Base-by-base conservation (phyloP, 2,113 vertebrate genomes). In the Dendropsophus ebraccatus region DNA sequence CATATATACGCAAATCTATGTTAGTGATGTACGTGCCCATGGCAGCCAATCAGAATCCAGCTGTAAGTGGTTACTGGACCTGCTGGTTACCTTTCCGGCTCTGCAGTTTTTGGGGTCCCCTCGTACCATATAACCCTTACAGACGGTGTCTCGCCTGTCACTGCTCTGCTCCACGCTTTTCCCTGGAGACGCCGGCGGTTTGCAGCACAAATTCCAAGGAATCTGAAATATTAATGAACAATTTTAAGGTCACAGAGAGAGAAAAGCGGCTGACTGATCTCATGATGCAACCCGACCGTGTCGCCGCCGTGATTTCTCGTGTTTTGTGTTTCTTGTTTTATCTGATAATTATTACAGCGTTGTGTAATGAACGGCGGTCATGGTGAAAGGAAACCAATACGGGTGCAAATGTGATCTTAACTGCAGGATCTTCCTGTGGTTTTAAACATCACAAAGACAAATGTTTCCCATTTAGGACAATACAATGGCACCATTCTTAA, bases 151-250 rank as follows among this genome's bases (percentile, higher is more conserved):
- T 7, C 23, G 70, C n/a, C 23, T 19, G 13, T 47, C 52, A 7
- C 52, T 76, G 30, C 11, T 54, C 72, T n/a, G 70, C 72, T 47
- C 19, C 16, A 62, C n/a, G 13, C 14, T 65, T 49, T 8, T 16
- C 82, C 52, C 70, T 14, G 8, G 54, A 37, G 72, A 49, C 52
- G 19, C 16, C 50, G 41, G 4, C 60, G 83, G 83, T 77, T 77
- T 78, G 11, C 78, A 49, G 73, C 82, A 60, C 52, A 84, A 84
- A 30, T 85, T 60, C 45, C 65, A 12, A 30, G 37, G 74, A n/a
- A 45, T 76, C 56, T 84, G 76, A 84, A 77, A 84, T 77, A 84
- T 70, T 85, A 77, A 77, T 78, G 73, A 85, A 25, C 73, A 77
- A 77, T 67, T 78, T 85, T 85, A 78, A 77, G 73, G 83, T 67